Evolutionary conservation across 2,797 vertebrate genomes (phyloP), one percentile per base, ranked within the genome.

Genomic region (Syngnathus acus): DNA sequence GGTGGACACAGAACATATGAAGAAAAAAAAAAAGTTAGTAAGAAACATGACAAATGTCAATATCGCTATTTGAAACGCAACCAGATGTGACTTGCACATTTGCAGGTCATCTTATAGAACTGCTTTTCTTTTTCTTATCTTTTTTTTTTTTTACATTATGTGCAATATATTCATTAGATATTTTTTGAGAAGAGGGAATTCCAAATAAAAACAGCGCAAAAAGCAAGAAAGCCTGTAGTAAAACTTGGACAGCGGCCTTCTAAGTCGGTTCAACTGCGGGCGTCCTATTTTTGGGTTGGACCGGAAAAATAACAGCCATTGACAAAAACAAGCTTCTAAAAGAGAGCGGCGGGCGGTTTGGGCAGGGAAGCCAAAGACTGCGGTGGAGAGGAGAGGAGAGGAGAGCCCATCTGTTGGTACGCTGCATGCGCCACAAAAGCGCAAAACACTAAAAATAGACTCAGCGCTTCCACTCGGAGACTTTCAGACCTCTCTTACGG

Each of bases 241-340:
- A 32, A 32, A 32, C 26, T 3, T 32, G 2, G 38, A 32, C 62
- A 50, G 43, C 40, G 5, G 40, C n/a, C 40, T 43, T 43, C 26
- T 45, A 45, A 45, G 60, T 26, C 60, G 14, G 11, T 45, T 45
- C 21, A 62, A 62, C 42, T 62, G 13, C 60, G 45, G 21, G 14
- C 42, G 13, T 17, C 60, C 21, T 64, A 37, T 48, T 64, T 10
- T 64, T 50, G 13, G 80, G 76, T 71, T 79, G 74, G 67, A 76
- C 66, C 51, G 9, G 21, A 16, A 4, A 6, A 17, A 32, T 37
- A 57, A 68, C 64, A 54, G 66, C 60, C 77, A 67, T 40, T 71
- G 81, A 81, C 66, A 78, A 82, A 82, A 82, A 81, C 75, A 79
- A 73, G 53, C 67, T 76, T 73, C 75, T 72, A 69, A 71, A 53